Evolutionary conservation across 1,140 invertebrate genomes (phyloP).

Genomic region (Lepidurus arcticus): DNA sequence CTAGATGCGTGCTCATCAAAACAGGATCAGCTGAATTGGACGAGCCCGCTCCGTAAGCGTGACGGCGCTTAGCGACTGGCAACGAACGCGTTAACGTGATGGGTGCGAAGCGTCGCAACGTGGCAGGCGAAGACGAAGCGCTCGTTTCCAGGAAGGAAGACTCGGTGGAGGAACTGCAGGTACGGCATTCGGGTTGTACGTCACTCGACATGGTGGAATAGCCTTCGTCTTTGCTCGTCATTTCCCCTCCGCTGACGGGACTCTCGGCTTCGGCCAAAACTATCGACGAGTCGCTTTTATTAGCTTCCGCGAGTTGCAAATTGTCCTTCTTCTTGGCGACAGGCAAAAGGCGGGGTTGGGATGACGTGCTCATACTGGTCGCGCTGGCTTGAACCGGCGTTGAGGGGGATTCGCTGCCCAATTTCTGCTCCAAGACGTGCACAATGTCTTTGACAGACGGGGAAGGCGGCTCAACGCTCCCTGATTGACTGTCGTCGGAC

Average conservation of each 20-base stretch:
- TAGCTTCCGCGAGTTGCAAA: conserved; percentile 42
- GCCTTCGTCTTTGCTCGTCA: conserved; percentile 66
- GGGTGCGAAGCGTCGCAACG: conserved; percentile 28
- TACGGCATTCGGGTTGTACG: conserved; percentile 59
- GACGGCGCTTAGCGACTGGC: conserved; percentile 28
- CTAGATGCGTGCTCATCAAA: conserved; percentile 14
- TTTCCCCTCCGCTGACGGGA: conserved; percentile 47
- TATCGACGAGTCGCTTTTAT: conserved; percentile 56
- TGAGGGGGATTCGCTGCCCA: conserved; percentile 22
- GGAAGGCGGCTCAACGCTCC: background rate
- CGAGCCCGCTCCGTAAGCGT: background rate
- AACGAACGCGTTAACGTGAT: conserved; percentile 29
- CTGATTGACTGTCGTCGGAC: background rate
- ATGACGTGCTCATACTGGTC: conserved; percentile 11
- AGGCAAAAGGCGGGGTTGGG: conserved; percentile 20
- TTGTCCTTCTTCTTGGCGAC: background rate
- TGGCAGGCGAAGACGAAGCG: conserved; percentile 31
- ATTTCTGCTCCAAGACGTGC: conserved; percentile 28
- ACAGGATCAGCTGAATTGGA: background rate
- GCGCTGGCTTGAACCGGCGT: conserved; percentile 21
- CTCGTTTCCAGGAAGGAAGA: conserved; percentile 32
- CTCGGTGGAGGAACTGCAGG: conserved; percentile 28
- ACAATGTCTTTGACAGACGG: conserved; percentile 30
- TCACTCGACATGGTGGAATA: conserved; percentile 87
- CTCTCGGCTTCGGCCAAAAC: conserved; percentile 49